Base-by-base conservation (phyloP, 2,113 vertebrate species). In the Heterotis niloticus region DNA sequence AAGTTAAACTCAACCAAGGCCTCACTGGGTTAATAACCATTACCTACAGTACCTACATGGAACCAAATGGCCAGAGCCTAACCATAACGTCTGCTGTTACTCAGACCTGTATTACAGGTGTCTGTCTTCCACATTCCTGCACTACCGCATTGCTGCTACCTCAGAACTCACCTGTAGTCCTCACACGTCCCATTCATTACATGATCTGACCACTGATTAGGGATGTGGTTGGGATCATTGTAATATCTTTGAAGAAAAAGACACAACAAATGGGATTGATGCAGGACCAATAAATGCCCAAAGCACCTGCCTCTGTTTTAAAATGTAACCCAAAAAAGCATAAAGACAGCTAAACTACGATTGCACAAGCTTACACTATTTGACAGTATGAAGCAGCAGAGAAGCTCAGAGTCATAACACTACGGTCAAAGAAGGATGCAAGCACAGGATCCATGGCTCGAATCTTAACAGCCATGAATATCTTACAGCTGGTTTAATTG, bases 81-180 rank as follows among this genome's bases (percentile, higher is more conserved):
- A 44, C 34, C 7, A 44, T 7, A 44, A 7, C 7, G 7, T 44
- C 2, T 4, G 34, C 7, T 7, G 2, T 44, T 44, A 44, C 34
- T 44, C 7, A 44, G 34, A 44, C 34, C 60, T 54, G n/a, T 64
- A 68, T 7, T 13, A 59, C 5, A 26, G 9, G 14, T 14, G n/a
- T 23, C 7, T 20, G 59, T 5, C 76, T 24, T 56, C 77, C 64
- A 70, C 0, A n/a, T 26, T 24, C 23, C 23, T 23, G 57, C 24
- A 4, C 20, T 10, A 24, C 20, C 34, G 0, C 72, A 64, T 56
- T 60, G 52, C 28, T 1, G 29, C 29, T 29, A 16, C 13, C 76
- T 69, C 29, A 64, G 57, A 12, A 68, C 44, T 89, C 75, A 93
- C 92, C 91, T 90, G 87, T 84, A 90, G 77, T 91, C 88, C 56